These are phyloP conservation scores for Poecilia gillii DNA, from an alignment of 2,797 vertebrate genomes.

Conservation along the genomic window DNA sequence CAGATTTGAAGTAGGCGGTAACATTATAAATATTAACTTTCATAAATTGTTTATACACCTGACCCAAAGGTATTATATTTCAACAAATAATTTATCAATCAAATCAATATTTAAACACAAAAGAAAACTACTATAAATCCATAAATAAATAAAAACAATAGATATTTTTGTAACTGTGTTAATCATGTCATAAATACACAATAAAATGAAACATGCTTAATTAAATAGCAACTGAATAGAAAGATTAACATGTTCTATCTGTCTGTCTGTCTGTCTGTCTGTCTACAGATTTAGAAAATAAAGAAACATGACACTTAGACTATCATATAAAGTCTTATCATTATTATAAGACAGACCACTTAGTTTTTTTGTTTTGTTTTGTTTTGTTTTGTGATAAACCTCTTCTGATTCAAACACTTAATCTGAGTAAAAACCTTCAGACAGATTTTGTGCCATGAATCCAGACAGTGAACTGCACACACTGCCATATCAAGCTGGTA, in stretches of 20 bases:
- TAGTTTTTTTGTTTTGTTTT: neutral
- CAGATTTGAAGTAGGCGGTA: neutral
- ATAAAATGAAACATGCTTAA: neutral
- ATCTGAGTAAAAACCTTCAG: neutral
- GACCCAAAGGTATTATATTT: neutral
- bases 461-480: slow-evolving; percentile 9
- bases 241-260: too few species aligned
- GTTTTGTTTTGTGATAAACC: neutral
- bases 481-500: slow-evolving; percentile 8
- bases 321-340: neutral
- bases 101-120: neutral
- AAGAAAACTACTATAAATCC: neutral
- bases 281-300: neutral
- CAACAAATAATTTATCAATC: neutral
- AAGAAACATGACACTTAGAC: neutral
- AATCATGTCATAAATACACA: neutral
- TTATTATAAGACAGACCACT: neutral
- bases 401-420: neutral
- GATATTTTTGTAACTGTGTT: neutral
- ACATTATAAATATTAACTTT: neutral
- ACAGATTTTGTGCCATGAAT: neutral
- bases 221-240: neutral
- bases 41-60: neutral
- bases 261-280: too few species aligned
- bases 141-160: neutral